Conservation (phyloP, 2,888 invertebrate genomes). For the Cybosia mesomella region DNA sequence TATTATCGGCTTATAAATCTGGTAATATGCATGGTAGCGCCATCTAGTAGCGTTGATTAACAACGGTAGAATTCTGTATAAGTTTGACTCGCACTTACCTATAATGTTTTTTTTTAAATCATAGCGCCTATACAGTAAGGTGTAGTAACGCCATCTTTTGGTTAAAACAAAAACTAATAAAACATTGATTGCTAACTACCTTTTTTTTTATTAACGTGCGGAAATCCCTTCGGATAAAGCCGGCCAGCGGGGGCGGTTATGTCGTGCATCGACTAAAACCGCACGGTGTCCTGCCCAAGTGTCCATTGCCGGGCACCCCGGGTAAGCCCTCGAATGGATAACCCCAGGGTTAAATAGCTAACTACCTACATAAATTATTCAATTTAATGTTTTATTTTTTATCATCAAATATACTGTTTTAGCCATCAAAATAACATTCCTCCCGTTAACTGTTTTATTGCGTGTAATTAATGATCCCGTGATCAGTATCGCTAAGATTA, state of each 20-base stretch:
- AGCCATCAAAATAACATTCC: constrained; percentile 3
- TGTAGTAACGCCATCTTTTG: not conserved
- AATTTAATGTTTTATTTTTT: not conserved
- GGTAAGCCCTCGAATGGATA: too few species aligned
- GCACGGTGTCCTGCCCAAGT: too few species aligned
- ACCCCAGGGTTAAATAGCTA: too few species aligned
- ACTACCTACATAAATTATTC: not conserved
- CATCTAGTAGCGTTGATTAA: not conserved
- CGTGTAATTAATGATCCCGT: constrained; percentile 38
- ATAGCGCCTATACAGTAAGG: not conserved
- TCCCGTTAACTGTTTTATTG: not conserved
- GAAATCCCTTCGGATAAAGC: too few species aligned
- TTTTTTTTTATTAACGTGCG: too few species aligned
- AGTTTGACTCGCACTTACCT: not conserved
- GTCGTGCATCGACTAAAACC: too few species aligned
- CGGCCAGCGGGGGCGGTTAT: too few species aligned
- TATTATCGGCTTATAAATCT: not conserved
- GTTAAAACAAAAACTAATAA: not conserved
- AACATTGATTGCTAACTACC: not conserved
- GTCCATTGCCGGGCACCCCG: too few species aligned
- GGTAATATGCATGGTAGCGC: too few species aligned
- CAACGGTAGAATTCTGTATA: too few species aligned
- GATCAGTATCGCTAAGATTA: constrained; percentile 43
- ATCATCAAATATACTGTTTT: not conserved
- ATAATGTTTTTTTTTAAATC: not conserved